Evolutionary conservation across 2,888 invertebrate species (phyloP).

Genomic region (Oligia latruncula): DNA sequence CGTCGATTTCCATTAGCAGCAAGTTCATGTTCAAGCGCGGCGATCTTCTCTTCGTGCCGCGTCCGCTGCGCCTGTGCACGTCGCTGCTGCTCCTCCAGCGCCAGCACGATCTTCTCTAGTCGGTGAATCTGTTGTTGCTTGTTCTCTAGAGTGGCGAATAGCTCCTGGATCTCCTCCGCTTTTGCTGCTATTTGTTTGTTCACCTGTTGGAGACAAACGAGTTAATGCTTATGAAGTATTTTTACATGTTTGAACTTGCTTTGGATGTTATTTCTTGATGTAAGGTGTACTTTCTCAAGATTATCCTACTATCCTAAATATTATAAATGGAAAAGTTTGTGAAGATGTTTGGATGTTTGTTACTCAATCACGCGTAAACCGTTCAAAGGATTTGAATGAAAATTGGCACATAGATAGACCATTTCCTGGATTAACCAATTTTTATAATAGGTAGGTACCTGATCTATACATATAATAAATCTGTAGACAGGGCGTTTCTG

Average conservation of each 20-base stretch:
- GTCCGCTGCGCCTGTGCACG: conserved; percentile 90
- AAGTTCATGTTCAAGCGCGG: conserved; percentile 89
- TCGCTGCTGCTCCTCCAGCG: conserved; percentile 90
- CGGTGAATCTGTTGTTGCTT: conserved; percentile 90
- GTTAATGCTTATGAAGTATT: background rate
- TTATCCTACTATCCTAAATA: too few species aligned
- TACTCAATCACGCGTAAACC: too few species aligned
- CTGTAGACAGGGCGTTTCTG: too few species aligned
- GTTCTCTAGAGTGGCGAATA: conserved; percentile 87
- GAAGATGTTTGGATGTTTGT: too few species aligned
- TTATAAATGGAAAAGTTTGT: too few species aligned
- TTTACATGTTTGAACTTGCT: background rate
- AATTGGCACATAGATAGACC: too few species aligned
- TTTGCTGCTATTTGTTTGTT: conserved; percentile 88
- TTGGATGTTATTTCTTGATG: background rate
- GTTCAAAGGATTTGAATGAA: too few species aligned
- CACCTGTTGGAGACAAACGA: conserved; percentile 75
- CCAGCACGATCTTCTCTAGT: conserved; percentile 89
- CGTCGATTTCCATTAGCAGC: conserved; percentile 81
- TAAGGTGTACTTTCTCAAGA: background rate
- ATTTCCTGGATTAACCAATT: too few species aligned
- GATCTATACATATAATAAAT: too few species aligned
- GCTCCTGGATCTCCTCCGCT: conserved; percentile 88
- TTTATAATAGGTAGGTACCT: too few species aligned
- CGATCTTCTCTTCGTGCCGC: conserved; percentile 90